Evolutionary conservation across 1,140 invertebrate species (phyloP), one percentile per base, ranked within the genome.

Genomic region (Orius insidiosus): DNA sequence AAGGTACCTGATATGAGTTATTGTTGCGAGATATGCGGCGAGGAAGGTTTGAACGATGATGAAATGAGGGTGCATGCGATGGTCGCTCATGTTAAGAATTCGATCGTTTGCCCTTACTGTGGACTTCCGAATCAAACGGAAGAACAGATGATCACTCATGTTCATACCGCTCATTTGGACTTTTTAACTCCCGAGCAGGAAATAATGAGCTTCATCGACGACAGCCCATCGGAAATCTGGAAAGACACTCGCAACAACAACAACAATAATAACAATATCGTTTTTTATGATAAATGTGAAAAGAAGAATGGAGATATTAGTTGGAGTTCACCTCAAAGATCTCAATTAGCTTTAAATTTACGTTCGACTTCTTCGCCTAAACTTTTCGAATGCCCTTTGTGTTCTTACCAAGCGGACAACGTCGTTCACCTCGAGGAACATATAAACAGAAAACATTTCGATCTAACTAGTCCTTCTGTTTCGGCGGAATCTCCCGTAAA

Each of bases 371-470:
- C 52, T 56, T 58, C 48, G 60, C 59, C 61, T 37, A 67, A 64
- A 55, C 61, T 62, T 55, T 45, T 53, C n/a, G 48, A 77, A 62
- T 89, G 85, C 64, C 78, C 83, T 14, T 70, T 89, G 60, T 89
- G 85, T 67, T 73, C 75, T 53, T 83, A 78, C 60, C 76, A 67
- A 53, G 80, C 80, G 52, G 70, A 74, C 55, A 82, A 75, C 62
- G 76, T 81, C 0, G 63, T 69, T 36, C 72, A 76, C 53, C 65
- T 89, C 39, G 78, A 86, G 62, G 79, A 84, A 54, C 85, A 90
- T 65, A 81, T 90, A 55, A 88, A 88, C 60, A 59, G 70, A 34
- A 70, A 74, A 55, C 85, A 90, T 62, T 82, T 88, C 64, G 85
- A 88, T 65, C 65, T 85, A 30, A 80, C 80, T 11, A 86, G 82